phyloP scores from a whole-genome alignment of 2,113 vertebrate species.

The Eurystomus gularis region DNA sequence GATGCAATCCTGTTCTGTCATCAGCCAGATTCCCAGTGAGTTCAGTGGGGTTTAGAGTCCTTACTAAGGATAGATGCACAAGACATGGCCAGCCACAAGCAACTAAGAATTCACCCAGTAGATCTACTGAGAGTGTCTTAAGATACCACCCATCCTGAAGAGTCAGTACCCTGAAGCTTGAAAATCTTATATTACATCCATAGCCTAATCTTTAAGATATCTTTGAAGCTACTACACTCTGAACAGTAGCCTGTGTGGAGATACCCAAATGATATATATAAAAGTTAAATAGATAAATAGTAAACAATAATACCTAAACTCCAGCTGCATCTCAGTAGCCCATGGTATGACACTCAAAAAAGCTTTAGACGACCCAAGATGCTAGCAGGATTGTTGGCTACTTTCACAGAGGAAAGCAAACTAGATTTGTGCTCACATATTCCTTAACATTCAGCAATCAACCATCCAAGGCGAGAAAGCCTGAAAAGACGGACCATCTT shows the following conservation, averaged over 20 bases:
- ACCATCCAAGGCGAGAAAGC: background rate
- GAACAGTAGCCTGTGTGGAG: background rate
- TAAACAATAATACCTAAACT: background rate
- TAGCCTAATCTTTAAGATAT: background rate
- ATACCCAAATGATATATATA: background rate
- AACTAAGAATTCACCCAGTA: background rate
- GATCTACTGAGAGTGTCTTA: background rate
- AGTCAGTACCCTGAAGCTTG: background rate
- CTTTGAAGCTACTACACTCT: background rate
- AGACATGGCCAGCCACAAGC: background rate
- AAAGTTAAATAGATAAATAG: background rate
- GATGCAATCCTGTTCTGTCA: background rate
- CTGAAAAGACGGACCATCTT: background rate
- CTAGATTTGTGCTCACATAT: background rate
- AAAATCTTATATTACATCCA: background rate
- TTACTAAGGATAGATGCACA: background rate
- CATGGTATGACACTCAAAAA: background rate
- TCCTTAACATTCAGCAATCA: background rate
- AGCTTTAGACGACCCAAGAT: background rate
- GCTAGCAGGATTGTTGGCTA: background rate
- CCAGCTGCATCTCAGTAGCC: background rate
- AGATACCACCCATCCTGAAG: background rate
- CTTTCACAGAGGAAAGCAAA: background rate
- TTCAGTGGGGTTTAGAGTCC: background rate
- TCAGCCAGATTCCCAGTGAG: background rate